A percentile compares a stretch with the other conserved stretches of the same genome.
These are phyloP conservation scores for Synergus japonicus DNA, from an alignment of 2,888 invertebrate genomes.

Conservation along the genomic window DNA sequence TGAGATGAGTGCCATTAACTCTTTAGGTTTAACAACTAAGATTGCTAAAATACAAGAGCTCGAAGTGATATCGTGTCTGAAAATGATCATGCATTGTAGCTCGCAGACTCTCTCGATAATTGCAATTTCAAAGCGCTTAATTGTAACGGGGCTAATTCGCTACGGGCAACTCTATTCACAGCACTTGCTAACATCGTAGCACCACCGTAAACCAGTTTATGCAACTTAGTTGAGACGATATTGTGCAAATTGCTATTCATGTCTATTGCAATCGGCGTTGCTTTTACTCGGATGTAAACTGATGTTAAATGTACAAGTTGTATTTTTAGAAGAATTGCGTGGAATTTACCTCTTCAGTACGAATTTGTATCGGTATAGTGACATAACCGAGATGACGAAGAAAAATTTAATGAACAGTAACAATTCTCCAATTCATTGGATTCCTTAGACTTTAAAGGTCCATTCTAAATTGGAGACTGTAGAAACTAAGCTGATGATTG, in stretches of 20 bases:
- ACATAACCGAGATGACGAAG: not conserved
- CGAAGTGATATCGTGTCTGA: conserved; percentile 22
- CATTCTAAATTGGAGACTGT: too few relatives aligned
- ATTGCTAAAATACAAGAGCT: conserved; percentile 13
- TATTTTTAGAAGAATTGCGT: not conserved
- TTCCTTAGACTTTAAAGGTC: too few relatives aligned
- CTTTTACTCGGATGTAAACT: conserved; percentile 13
- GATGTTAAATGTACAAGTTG: not conserved
- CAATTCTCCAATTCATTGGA: not conserved
- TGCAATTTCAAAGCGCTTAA: conserved; percentile 29
- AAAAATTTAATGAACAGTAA: not conserved
- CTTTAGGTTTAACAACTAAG: not conserved
- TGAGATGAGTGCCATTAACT: not conserved
- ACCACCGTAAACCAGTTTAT: conserved; percentile 29
- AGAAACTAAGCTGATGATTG: too few relatives aligned
- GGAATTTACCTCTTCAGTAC: not conserved
- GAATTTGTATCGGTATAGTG: not conserved
- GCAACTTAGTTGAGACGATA: conserved; percentile 37
- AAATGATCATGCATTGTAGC: conserved; percentile 32
- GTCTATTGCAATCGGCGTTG: conserved; percentile 19
- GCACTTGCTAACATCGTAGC: conserved; percentile 27
- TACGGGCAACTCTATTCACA: conserved; percentile 32
- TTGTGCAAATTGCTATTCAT: conserved; percentile 33
- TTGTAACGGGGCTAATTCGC: conserved; percentile 35
- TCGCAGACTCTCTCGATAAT: conserved; percentile 36